Percentiles rank a stretch among this genome's conserved stretches.
phyloP scores from a whole-genome alignment of 2,113 vertebrate species.

The Acrocephalus kingi region DNA sequence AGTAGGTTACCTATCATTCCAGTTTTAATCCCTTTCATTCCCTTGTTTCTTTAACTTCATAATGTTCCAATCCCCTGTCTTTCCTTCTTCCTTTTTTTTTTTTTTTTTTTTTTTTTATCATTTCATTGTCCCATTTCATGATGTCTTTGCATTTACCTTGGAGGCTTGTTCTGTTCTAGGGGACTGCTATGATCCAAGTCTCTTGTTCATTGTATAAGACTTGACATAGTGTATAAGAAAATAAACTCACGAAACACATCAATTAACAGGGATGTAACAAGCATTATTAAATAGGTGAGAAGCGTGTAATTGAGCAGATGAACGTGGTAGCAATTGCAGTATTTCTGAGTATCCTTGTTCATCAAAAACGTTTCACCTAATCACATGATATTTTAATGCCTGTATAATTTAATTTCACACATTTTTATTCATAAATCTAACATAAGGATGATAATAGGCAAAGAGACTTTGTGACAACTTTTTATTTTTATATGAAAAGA shows the following conservation, averaged over 20 bases:
- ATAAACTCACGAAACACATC: slow-evolving; percentile 50
- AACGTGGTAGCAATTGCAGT: slow-evolving; percentile 1
- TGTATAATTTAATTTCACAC: slow-evolving; percentile 54
- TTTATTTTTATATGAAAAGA: slow-evolving; percentile 40
- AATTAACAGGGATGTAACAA: slow-evolving; percentile 55
- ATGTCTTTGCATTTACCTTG: slow-evolving; percentile 61
- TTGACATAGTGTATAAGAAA: slow-evolving; percentile 41
- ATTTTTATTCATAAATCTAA: slow-evolving; percentile 50
- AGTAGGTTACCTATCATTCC: slow-evolving; percentile 71
- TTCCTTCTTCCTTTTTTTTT: not conserved
- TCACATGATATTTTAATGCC: slow-evolving; percentile 46
- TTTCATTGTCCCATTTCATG: slow-evolving; percentile 55
- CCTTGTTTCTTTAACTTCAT: slow-evolving; percentile 67
- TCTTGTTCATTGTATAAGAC: slow-evolving; percentile 41
- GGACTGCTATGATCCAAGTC: slow-evolving; percentile 42
- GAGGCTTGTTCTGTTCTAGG: slow-evolving; percentile 42
- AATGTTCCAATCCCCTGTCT: slow-evolving; percentile 50
- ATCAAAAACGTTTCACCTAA: slow-evolving; percentile 41
- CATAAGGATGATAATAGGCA: slow-evolving; percentile 23
- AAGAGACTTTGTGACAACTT: slow-evolving; percentile 30
- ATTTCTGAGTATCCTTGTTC: slow-evolving; percentile 34
- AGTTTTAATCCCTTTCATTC: slow-evolving; percentile 70
- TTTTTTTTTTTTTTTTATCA: not conserved
- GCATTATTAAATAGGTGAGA: slow-evolving; percentile 63
- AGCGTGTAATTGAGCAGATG: slow-evolving; percentile 46